Evolutionary conservation across 2,888 invertebrate species (phyloP), one percentile per base, ranked within the genome.

Genomic region (Macrophya alboannulata): DNA sequence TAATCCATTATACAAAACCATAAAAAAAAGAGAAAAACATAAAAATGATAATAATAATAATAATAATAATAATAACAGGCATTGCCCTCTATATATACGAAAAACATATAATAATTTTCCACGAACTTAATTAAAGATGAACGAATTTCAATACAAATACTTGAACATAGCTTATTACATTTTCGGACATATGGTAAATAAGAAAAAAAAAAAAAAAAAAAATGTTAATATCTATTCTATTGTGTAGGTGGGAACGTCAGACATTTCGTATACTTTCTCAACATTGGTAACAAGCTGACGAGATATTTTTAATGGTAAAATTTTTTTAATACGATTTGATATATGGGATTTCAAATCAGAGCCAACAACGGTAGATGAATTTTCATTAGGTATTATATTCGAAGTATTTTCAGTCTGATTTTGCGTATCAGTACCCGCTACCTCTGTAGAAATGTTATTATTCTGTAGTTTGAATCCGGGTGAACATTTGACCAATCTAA

Each of bases 191-290:
- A 68, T 15, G 1, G 37, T 55, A 37, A 9, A 40, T 0, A n/a
- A 43, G n/a, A 72, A 55, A 25, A 51, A 45, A 12, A 6, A 15
- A 10, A n/a, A 40, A 40, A 6, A n/a, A 40, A 74, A 74, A 74
- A 2, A 2, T 74, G 3, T 55, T 12, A 77, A 9, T 6, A n/a
- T 15, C 77, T 77, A 77, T 55, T 77, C 77, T 25, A 77, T 37
- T 37, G 48, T 17, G 37, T 77, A 77, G 31, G 37, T 55, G 4
- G 77, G 51, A 77, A 55, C 77, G 3, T 77, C n/a, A 55, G 77
- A 12, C 25, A 31, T 12, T 51, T 77, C 15, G 77, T 55, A 37
- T 37, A 51, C 55, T 37, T 77, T 55, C 17, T 55, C 37, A 37
- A 17, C 15, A 37, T 37, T 55, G 5, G 31, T 9, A 31, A 8